A percentile compares a stretch with the other conserved stretches of the same genome.
These are phyloP conservation scores for Mamestra brassicae DNA, from an alignment of 2,888 invertebrate species.

Conservation along the genomic window DNA sequence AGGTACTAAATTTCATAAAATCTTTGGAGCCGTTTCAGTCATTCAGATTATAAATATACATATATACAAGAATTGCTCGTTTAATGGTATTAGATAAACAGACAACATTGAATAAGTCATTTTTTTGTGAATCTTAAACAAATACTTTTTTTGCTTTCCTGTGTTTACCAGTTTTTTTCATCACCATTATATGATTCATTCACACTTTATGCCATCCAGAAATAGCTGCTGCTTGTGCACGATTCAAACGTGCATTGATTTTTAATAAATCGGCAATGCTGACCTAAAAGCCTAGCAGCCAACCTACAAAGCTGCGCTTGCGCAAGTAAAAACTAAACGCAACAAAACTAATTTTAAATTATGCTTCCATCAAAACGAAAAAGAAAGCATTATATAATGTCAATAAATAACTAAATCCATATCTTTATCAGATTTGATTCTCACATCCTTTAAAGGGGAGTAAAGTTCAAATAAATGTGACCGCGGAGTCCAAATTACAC, in stretches of 20 bases:
- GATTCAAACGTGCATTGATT: slow-evolving; percentile 23
- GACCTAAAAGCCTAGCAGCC: not conserved
- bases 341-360: not conserved
- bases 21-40: too few species aligned
- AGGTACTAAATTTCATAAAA: too few species aligned
- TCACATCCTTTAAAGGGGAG: slow-evolving; percentile 53
- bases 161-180: slow-evolving; percentile 12
- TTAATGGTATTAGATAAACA: not conserved
- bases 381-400: not conserved
- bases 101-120: too few species aligned
- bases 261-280: slow-evolving; percentile 15
- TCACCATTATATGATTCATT: slow-evolving; percentile 22
- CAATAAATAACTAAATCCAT: slow-evolving; percentile 23
- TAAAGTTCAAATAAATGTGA: slow-evolving; percentile 43
- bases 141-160: not conserved
- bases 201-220: not conserved
- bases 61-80: too few species aligned
- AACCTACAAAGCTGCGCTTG: not conserved
- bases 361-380: not conserved
- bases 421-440: slow-evolving; percentile 28
- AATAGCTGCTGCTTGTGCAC: slow-evolving; percentile 1
- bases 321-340: not conserved
- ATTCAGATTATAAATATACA: too few species aligned
- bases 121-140: not conserved
- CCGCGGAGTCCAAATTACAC: slow-evolving; percentile 28